Evolutionary conservation across 2,888 invertebrate species (phyloP).

Genomic region (Acheta domesticus): DNA sequence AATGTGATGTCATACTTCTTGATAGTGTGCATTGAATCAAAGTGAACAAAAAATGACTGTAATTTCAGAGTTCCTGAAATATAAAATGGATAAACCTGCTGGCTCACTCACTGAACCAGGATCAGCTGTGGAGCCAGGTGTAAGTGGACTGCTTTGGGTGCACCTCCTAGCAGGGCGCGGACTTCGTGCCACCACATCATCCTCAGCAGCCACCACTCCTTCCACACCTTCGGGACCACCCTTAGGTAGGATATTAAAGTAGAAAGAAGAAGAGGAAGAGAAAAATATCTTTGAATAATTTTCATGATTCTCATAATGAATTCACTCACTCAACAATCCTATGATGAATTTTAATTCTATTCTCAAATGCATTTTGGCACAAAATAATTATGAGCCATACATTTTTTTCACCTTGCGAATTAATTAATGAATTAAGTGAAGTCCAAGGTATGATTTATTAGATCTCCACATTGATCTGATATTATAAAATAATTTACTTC

Average conservation of each 20-base stretch:
- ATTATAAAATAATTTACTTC: too few species aligned
- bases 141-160: constrained; percentile 87
- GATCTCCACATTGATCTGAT: too few species aligned
- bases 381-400: too few species aligned
- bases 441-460: too few species aligned
- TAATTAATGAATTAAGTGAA: too few species aligned
- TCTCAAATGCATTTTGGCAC: too few species aligned
- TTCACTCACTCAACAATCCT: too few species aligned
- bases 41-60: constrained; percentile 18
- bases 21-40: constrained; percentile 22
- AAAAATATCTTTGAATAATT: too few species aligned
- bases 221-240: constrained; percentile 56
- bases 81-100: constrained; percentile 77
- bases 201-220: constrained; percentile 68
- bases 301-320: too few species aligned
- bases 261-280: too few species aligned
- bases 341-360: too few species aligned
- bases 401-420: too few species aligned
- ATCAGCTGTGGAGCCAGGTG: constrained; percentile 51
- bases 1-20: constrained; percentile 21
- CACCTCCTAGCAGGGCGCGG: constrained; percentile 86
- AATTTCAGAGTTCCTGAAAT: constrained; percentile 76
- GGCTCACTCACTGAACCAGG: constrained; percentile 49
- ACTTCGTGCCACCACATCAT: constrained; percentile 67
- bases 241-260: constrained; percentile 43